Evolutionary conservation across 1,140 invertebrate species (phyloP), one percentile per base, ranked within the genome.

Genomic region (Sinella curviseta): DNA sequence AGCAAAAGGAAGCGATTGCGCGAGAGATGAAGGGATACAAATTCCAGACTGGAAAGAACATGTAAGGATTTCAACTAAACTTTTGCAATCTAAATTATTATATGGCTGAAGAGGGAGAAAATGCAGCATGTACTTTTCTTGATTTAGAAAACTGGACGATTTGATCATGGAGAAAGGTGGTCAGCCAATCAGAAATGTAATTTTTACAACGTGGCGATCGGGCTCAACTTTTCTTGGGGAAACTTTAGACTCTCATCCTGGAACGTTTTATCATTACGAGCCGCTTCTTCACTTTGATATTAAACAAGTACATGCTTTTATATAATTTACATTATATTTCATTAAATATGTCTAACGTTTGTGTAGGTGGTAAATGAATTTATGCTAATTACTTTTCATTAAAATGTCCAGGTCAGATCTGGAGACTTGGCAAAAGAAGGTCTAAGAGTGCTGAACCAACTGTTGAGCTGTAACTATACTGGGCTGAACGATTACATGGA

Each of bases 391-490:
- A 8, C 17, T 48, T 48, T 48, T 48, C 4, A 17, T 48, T 48
- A 26, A 16, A 65, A 24, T 65, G 2, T 36, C 20, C 28, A 83
- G 82, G 80, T 82, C 14, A 80, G 82, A 1, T 92, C 91, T 1
- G 88, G 91, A 8, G 91, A 92, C 0, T 86, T 92, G 33, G 89
- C 92, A 8, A 87, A 90, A 54, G 86, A 89, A 82, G 93, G 93
- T 55, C 84, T 94, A 54, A 87, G 85, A 65, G 91, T 90, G 82
- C 87, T 94, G 4, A 91, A 91, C 84, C 89, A 91, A 79, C 88
- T 95, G 83, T 88, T 95, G 34, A 90, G 90, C 81, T 95, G 94
- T 87, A 90, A 94, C 86, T 95, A 92, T 85, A 87, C 88, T 67
- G 89, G 65, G 12, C 30, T 70, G 3, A 33, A 91, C 77, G 89